A percentile compares a stretch with the other conserved stretches of the same genome.
Evolutionary conservation across 2,797 vertebrate species (phyloP).

Genomic region (Okamejei kenojei): DNA sequence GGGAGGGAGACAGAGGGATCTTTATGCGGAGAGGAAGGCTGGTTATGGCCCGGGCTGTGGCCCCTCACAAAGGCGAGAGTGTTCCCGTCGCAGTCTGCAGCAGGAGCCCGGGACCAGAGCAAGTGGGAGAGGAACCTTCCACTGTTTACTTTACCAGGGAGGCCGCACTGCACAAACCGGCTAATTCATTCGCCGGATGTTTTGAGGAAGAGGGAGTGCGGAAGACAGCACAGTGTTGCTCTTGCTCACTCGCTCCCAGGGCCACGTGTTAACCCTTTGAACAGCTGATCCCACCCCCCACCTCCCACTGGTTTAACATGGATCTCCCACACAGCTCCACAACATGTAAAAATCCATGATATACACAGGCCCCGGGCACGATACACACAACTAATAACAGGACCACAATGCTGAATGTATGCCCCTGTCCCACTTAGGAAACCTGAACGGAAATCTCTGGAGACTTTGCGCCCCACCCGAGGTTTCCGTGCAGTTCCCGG

Average conservation of each 20-base stretch:
- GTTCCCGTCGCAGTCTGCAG: constrained; percentile 46
- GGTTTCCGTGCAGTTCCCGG: no score
- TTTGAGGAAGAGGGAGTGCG: constrained; percentile 65
- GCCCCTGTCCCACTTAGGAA: no score
- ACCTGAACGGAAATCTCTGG: no score
- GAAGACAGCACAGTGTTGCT: constrained; percentile 54
- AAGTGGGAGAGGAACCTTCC: constrained; percentile 45
- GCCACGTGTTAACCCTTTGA: neutral
- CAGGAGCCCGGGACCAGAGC: neutral
- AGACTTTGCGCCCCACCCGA: no score
- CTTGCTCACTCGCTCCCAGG: constrained; percentile 43
- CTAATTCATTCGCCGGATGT: constrained; percentile 68
- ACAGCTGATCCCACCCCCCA: no score
- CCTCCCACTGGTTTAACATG: neutral
- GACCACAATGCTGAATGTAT: no score
- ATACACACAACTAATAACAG: neutral
- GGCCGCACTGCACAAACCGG: constrained; percentile 56
- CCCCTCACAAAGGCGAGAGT: constrained; percentile 55
- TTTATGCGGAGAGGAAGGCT: constrained; percentile 27
- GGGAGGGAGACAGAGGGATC: constrained; percentile 9
- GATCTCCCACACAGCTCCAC: no score
- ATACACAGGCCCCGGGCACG: no score
- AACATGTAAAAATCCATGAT: no score
- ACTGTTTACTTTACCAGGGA: neutral
- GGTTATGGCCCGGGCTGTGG: constrained; percentile 43